Evolutionary conservation across 2,113 vertebrate genomes (phyloP), one percentile per base, ranked within the genome.

Genomic region (Andinoacara biseriatus): DNA sequence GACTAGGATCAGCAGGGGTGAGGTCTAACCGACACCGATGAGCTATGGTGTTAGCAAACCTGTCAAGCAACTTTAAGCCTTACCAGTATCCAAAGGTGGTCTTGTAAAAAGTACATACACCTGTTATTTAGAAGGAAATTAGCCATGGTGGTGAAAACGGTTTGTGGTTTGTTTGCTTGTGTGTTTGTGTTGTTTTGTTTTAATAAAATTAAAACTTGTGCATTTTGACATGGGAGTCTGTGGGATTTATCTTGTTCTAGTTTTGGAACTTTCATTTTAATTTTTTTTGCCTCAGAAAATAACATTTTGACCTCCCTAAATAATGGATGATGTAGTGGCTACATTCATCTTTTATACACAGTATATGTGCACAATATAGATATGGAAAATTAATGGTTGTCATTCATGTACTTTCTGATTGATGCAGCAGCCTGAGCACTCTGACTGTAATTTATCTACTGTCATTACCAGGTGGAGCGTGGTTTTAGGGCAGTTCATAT

Each of bases 401-500:
- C 38, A 67, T 4, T 29, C 20, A n/a, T n/a, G 20, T 56, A 56
- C 17, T 17, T 2, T 69, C n/a, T 67, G 38, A 46, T 17, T 26
- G 40, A 26, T 22, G 43, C 7, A 54, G 31, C 5, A 5, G 0
- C 38, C 2, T 8, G 22, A 67, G 1, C 35, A 9, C 14, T 46
- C 38, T 61, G 9, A 65, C n/a, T 80, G 9, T 40, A 10, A 22
- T 63, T 0, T 26, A 1, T 74, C 35, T 74, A 9, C 14, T 77
- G 26, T 85, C 26, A 3, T 80, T 14, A 3, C 80, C 93, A 99
- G 98, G 95, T 99, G 72, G 97, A 96, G 17, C 95, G 94, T 9
- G 95, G 96, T 9, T 99, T 99, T 84, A 96, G 91, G 80, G 96
- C 98, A 0, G 95, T 95, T 3, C 98, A 99, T 62, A 88, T 99